A percentile compares a stretch with the other conserved stretches of the same genome.
phyloP scores from a whole-genome alignment of 2,797 vertebrate species.

The Tapera naevia region DNA sequence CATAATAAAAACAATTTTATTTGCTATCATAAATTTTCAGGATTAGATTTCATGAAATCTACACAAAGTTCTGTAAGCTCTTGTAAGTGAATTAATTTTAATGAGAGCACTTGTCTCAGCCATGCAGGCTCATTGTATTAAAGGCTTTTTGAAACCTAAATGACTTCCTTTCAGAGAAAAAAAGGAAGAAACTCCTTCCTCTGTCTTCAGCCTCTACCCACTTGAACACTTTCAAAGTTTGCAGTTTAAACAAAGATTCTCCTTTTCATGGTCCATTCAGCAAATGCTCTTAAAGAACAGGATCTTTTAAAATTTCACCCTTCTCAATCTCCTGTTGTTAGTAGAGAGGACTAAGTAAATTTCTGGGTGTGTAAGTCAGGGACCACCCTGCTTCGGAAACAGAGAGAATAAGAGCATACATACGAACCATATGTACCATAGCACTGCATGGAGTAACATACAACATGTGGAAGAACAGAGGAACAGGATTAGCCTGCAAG shows the following conservation, averaged over 20 bases:
- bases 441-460: neutral
- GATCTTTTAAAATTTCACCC: neutral
- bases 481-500: neutral
- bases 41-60: neutral
- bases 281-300: neutral
- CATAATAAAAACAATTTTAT: neutral
- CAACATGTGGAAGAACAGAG: neutral
- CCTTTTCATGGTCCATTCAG: neutral
- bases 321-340: neutral
- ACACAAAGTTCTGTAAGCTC: neutral
- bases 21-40: neutral
- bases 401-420: neutral
- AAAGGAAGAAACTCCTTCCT: neutral
- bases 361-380: neutral
- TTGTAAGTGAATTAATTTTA: constrained; percentile 14
- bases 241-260: neutral
- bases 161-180: neutral
- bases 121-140: neutral
- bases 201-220: neutral
- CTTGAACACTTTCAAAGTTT: neutral
- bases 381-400: neutral
- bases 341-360: neutral
- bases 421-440: neutral
- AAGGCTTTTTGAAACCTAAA: neutral
- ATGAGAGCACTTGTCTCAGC: neutral